Conservation (phyloP, 2,888 invertebrate species). For the Ophion obscuratus region DNA sequence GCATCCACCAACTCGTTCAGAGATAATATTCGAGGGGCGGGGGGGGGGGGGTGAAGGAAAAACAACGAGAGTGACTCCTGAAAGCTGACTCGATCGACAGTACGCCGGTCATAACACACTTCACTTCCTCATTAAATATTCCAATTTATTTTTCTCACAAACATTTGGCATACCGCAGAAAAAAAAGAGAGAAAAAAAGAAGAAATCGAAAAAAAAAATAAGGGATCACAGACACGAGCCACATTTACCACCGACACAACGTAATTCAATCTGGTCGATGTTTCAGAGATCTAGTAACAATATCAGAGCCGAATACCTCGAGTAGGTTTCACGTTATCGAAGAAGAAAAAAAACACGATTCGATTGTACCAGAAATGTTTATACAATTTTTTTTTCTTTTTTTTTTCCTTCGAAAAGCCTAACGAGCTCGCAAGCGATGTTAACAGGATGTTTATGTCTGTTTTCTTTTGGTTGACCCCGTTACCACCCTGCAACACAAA, state of each 20-base stretch:
- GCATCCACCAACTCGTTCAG: not conserved
- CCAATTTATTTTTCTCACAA: conserved; percentile 12
- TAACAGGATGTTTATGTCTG: conserved; percentile 79
- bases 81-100: conserved; percentile 50
- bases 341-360: conserved; percentile 30
- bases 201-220: not conserved
- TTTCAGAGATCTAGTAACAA: conserved; percentile 54
- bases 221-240: conserved; percentile 42
- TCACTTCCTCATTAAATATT: conserved; percentile 22
- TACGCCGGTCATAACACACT: not conserved
- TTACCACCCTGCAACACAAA: conserved; percentile 73
- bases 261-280: conserved; percentile 46
- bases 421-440: conserved; percentile 74
- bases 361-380: not conserved
- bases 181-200: not conserved
- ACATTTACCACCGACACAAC: conserved; percentile 56
- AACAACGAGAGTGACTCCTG: not conserved
- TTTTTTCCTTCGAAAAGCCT: conserved; percentile 61
- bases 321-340: conserved; percentile 42
- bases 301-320: conserved; percentile 42
- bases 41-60: not conserved
- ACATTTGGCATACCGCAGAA: not conserved
- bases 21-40: not conserved
- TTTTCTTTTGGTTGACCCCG: conserved; percentile 78
- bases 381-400: conserved; percentile 28